A percentile compares a stretch with the other conserved stretches of the same genome.
Evolutionary conservation across 37 sponge, comb jelly and placozoan species (phyloP).

Genomic region (Aplysina aerophoba): DNA sequence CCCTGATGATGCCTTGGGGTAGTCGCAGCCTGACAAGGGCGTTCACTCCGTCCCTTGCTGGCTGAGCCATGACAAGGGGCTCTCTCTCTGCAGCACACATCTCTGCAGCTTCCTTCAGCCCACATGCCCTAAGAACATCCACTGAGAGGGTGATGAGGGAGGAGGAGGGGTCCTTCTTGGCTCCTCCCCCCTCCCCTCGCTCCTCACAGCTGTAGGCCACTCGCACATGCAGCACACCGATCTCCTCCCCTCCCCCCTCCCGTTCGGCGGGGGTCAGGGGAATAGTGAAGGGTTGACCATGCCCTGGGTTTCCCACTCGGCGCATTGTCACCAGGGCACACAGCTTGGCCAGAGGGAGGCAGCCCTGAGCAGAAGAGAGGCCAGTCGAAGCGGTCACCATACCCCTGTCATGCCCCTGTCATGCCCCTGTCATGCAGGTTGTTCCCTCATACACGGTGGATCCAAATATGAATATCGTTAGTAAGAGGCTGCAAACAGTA

Average conservation of each 20-base stretch:
- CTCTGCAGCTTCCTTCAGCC: constrained; percentile 72
- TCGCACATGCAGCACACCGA: constrained; percentile 62
- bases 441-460: too few relatives aligned
- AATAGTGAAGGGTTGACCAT: constrained; percentile 50
- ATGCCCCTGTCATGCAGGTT: too few relatives aligned
- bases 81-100: constrained; percentile 32
- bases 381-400: too few relatives aligned
- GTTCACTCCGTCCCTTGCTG: constrained; percentile 62
- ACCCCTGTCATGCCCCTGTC: too few relatives aligned
- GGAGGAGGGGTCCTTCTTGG: not conserved
- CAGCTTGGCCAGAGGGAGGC: constrained; percentile 77
- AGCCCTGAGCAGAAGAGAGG: constrained; percentile 68
- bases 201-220: constrained; percentile 36
- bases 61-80: constrained; percentile 46
- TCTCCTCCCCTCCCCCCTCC: not conserved
- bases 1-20: not conserved
- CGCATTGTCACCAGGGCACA: constrained; percentile 83
- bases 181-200: not conserved
- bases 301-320: not conserved
- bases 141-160: constrained; percentile 50
- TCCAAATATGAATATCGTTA: too few relatives aligned
- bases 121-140: constrained; percentile 63
- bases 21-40: constrained; percentile 49
- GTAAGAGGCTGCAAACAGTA: too few relatives aligned
- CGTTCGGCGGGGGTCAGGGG: constrained; percentile 50